Conservation (phyloP, 2,888 invertebrate genomes). For the Busseola fusca region DNA sequence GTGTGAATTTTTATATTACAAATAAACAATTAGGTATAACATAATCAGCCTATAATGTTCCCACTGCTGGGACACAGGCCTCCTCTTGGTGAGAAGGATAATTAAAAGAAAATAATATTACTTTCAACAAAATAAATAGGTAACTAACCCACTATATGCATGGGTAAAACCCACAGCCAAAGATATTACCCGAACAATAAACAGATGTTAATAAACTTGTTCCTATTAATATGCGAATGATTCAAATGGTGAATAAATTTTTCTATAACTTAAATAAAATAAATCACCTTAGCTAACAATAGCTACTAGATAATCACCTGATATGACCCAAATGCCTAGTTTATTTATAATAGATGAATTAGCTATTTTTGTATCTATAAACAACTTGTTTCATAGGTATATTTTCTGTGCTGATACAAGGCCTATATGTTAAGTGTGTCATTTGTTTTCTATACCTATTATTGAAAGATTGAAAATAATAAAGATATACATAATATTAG, state of each 20-base stretch:
- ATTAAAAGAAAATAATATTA: neutral
- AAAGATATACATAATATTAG: neutral
- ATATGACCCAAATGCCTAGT: conserved; percentile 46
- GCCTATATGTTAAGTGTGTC: conserved; percentile 34
- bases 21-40: neutral
- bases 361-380: conserved; percentile 13
- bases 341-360: conserved; percentile 35
- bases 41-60: no score
- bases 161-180: conserved; percentile 11
- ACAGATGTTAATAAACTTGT: conserved; percentile 9
- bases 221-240: conserved; percentile 22
- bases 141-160: no score
- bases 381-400: conserved; percentile 20
- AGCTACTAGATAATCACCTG: conserved; percentile 23
- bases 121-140: neutral
- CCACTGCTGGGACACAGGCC: no score
- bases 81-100: no score
- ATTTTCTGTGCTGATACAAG: conserved; percentile 38
- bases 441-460: conserved; percentile 12
- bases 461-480: neutral
- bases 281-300: conserved; percentile 26
- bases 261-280: conserved; percentile 12
- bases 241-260: conserved; percentile 10
- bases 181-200: neutral
- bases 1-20: neutral